Percentiles rank a stretch among this genome's conserved stretches.
phyloP scores from a whole-genome alignment of 2,888 invertebrate genomes.

The Tortrix viridana region DNA sequence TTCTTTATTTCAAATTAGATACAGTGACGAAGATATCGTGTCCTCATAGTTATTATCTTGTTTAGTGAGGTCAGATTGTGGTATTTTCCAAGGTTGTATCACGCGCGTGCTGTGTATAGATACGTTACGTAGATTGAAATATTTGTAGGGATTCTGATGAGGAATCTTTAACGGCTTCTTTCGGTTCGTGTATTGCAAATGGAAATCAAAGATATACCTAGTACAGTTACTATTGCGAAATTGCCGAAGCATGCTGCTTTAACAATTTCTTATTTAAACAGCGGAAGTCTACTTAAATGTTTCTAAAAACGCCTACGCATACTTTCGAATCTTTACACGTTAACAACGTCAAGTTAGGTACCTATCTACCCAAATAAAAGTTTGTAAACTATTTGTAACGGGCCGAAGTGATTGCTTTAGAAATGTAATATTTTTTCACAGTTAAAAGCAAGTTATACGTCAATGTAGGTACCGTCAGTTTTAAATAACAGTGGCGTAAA shows the following conservation, averaged over 20 bases:
- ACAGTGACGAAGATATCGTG: not conserved
- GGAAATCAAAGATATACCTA: too few relatives aligned
- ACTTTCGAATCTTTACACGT: too few relatives aligned
- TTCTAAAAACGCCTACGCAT: too few relatives aligned
- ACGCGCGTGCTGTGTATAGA: not conserved
- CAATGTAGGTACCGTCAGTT: not conserved
- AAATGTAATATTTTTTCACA: too few relatives aligned
- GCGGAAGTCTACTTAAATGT: too few relatives aligned
- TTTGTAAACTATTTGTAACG: too few relatives aligned
- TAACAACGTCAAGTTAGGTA: too few relatives aligned
- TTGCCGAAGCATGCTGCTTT: too few relatives aligned
- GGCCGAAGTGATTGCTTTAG: too few relatives aligned
- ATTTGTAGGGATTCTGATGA: constrained; percentile 28
- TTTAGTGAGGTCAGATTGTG: constrained; percentile 26
- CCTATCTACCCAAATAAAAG: too few relatives aligned
- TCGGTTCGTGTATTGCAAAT: not conserved
- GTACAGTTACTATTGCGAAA: too few relatives aligned
- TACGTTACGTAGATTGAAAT: constrained; percentile 2
- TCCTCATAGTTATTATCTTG: not conserved
- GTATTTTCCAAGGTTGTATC: constrained; percentile 14
- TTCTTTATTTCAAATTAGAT: not conserved
- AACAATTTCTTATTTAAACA: too few relatives aligned
- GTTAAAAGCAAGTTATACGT: not conserved
- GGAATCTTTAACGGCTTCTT: constrained; percentile 24
- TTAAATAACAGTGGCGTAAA: not conserved